Evolutionary conservation across 2,113 vertebrate genomes (phyloP).

Genomic region (Apodemus speciosus): DNA sequence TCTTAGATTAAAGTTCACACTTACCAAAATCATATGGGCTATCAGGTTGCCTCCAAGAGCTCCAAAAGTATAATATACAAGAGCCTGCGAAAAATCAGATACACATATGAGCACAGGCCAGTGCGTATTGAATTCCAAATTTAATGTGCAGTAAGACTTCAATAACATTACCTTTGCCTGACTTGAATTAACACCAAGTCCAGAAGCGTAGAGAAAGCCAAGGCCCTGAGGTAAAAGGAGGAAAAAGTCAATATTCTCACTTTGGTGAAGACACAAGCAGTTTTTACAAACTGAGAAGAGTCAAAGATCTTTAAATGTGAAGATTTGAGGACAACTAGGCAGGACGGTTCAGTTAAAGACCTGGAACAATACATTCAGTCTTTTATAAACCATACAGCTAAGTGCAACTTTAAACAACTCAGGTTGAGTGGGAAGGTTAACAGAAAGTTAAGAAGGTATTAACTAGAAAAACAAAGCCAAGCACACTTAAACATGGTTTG

Average conservation of each 20-base stretch:
- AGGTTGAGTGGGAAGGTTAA: constrained; percentile 21
- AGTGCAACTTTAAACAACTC: constrained; percentile 22
- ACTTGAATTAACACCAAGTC: constrained; percentile 97
- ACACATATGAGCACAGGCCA: constrained; percentile 2
- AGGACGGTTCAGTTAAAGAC: neutral
- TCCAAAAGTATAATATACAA: constrained; percentile 98
- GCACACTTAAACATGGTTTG: neutral
- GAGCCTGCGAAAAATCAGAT: constrained; percentile 86
- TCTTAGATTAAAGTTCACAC: constrained; percentile 68
- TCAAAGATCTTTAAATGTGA: neutral
- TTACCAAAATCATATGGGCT: constrained; percentile 98
- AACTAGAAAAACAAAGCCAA: constrained; percentile 1
- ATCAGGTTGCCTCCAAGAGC: constrained; percentile 97
- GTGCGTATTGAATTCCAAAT: neutral
- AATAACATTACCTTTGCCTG: constrained; percentile 94
- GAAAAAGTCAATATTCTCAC: constrained; percentile 45
- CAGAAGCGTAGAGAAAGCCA: constrained; percentile 97
- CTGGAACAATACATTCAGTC: neutral
- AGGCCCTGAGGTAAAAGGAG: constrained; percentile 89
- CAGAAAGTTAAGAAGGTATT: constrained; percentile 32
- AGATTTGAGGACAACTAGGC: neutral
- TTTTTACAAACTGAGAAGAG: constrained; percentile 25
- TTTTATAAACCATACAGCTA: constrained; percentile 43
- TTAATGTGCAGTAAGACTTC: constrained; percentile 52
- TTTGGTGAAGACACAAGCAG: constrained; percentile 9